Base-by-base conservation (phyloP, 2,888 invertebrate genomes). In the Dynastes grantii region DNA sequence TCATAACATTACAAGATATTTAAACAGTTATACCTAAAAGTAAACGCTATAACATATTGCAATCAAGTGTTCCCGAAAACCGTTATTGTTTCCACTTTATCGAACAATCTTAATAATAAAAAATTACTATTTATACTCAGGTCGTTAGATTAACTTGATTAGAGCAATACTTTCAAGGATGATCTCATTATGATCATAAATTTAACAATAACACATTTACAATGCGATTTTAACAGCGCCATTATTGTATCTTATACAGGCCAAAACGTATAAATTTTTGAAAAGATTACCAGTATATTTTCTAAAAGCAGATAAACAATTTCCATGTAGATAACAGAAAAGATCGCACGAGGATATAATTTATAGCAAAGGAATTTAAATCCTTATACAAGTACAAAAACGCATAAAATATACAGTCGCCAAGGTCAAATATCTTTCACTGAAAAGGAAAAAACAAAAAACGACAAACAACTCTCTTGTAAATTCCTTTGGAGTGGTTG, bases 401-500 rank as follows among this genome's bases (percentile, higher is more conserved):
- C 37, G 27, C 5, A 22, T 58, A 61, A 71, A 61, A 40, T 73
- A 37, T 45, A 16, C 5, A 51, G 58, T 11, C 45, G 13, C 49
- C 73, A 45, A 73, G 73, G 73, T 61, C 61, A 61, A 58, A 73
- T 58, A 45, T 61, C 73, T 73, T 73, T 45, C 61, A 37, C 22
- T 53, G 8, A 40, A 58, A 32, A 58, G 16, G 11, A 55, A 32
- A 55, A 27, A 32, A 45, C 9, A 5, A 61, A 61, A 40, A 75
- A 75, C 40, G 37, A 58, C 58, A 73, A 58, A 45, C 73, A 58
- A 61, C 58, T 73, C 45, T 61, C 40, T 45, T 58, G n/a, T 71
- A 73, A 73, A 73, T 73, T 75, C 73, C 61, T 75, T 61, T 63
- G 40, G 61, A 27, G 73, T 75, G 61, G 58, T 45, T 27, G 63